Base-by-base conservation (phyloP, 1,140 invertebrate species). In the Lepidurus apus region DNA sequence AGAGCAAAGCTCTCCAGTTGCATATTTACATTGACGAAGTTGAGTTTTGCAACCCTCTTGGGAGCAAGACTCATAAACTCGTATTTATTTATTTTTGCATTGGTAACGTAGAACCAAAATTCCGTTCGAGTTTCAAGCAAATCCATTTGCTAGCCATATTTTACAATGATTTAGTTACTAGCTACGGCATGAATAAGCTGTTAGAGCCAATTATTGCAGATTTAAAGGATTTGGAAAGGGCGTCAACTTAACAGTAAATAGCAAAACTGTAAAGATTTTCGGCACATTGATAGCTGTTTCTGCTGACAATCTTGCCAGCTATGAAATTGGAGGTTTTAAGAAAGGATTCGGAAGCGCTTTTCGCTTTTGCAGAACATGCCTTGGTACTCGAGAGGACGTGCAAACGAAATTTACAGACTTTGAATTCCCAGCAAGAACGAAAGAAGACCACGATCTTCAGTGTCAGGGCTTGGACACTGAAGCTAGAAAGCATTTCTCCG, bases 281-380 rank as follows among this genome's bases (percentile, higher is more conserved):
- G 74, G 74, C 17, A 75, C 11, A 17, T 13, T 75, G 21, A 34
- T 43, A 17, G 74, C 74, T 75, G n/a, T 34, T 17, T 42, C 43
- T 34, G 74, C 74, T 24, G 76, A 77, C 53, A 77, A 77, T 53
- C 45, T 77, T 17, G 76, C 76, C n/a, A 77, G 9, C 53, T 45
- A 77, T 45, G 42, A 53, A 42, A 17, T 77, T 6, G 76, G 42
- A 10, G 76, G 76, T 24, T 77, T 77, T 77, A 53, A 77, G 45
- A 44, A 42, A 44, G 24, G 76, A 13, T 77, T 77, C 65, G 45
- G 44, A 24, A 77, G 65, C 21, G 21, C 42, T 17, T 44, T 47
- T 24, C 17, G 76, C 43, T 77, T n/a, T n/a, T n/a, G n/a, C n/a
- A n/a, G n/a, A n/a, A n/a, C n/a, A n/a, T n/a, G n/a, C n/a, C n/a